Evolutionary conservation across 2,113 vertebrate genomes (phyloP), one percentile per base, ranked within the genome.

Genomic region (Marmota flaviventris): DNA sequence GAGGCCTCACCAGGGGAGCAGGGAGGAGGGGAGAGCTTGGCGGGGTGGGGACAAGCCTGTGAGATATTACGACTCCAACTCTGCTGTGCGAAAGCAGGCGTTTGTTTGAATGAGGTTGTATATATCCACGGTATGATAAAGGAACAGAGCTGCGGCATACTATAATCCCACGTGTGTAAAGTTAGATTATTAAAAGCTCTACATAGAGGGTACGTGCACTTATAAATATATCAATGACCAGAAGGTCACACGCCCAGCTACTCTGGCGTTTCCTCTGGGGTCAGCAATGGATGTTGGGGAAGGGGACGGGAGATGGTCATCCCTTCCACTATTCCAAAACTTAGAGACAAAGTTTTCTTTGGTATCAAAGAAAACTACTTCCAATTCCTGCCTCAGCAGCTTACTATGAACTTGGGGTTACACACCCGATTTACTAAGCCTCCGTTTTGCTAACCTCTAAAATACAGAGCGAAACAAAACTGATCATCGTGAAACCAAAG

Each of bases 121-220:
- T 24, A 11, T 22, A 48, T 17, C 53, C 11, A 34, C 20, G 58
- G 70, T 89, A 77, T 16, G 6, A 93, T 70, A 61, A 53, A 90
- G 25, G 37, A 53, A 53, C 16, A 61, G 42, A 61, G 51, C 69
- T 73, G 48, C 3, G 18, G 32, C 34, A 32, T 77, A 37, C 32
- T 42, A 77, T 48, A 91, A 87, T 70, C 73, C 29, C 39, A 75
- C 93, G 67, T 83, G 29, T 82, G 22, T 85, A 93, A 96, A 94
- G 70, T 81, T 13, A n/a, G 72, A 85, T 85, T 73, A 34, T 86
- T 95, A 39, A 90, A 84, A 92, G 63, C 4, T 42, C 72, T 83
- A 53, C 61, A 34, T 24, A 48, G 16, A 29, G 6, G 56, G 2
- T 83, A 17, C 18, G 17, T 37, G 4, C 53, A 14, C 81, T 95